Base-by-base conservation (phyloP, 2,888 invertebrate genomes). In the Coelinius sp. region DNA sequence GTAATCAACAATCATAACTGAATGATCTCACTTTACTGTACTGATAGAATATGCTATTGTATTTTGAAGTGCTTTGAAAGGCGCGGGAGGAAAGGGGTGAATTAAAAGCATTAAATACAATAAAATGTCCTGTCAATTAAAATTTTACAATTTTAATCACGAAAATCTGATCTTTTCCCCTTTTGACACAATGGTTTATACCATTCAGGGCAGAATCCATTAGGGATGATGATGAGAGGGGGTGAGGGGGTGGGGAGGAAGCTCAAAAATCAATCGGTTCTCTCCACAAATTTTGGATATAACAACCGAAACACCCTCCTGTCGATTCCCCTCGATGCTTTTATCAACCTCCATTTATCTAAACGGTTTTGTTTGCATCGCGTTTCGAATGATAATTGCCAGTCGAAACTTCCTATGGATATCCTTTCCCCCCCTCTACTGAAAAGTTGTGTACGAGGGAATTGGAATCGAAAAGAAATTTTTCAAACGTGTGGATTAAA, bases 341-440 rank as follows among this genome's bases (percentile, higher is more conserved):
- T 75, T 78, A 78, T 78, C 78, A 65, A 24, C 68, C 66, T 69
- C 77, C 75, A 77, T 78, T 78, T 78, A 78, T 78, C 78, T 78
- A 78, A 78, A 78, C 78, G 77, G 75, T 78, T 76, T 78, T 78
- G 78, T 78, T 78, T 78, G 78, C 78, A 78, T 78, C 78, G 74
- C 76, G 70, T 78, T 76, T 75, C 77, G 77, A n/a, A n/a, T n/a
- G 76, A 76, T 79, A 79, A 79, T 79, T 78, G 76, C 76, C 71
- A 59, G 66, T 68, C 74, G 68, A 56, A 59, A 62, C 65, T 62
- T 66, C 27, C 73, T 52, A 59, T 69, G 68, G 65, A 67, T 59
- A 73, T 38, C 64, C 67, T 59, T 71, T 22, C 63, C 22, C 41
- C 64, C 67, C 63, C 72, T 17, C 67, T 12, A 17, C 25, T 17